Conservation (phyloP, 2,113 vertebrate genomes). For the Alaudala cheleensis region DNA sequence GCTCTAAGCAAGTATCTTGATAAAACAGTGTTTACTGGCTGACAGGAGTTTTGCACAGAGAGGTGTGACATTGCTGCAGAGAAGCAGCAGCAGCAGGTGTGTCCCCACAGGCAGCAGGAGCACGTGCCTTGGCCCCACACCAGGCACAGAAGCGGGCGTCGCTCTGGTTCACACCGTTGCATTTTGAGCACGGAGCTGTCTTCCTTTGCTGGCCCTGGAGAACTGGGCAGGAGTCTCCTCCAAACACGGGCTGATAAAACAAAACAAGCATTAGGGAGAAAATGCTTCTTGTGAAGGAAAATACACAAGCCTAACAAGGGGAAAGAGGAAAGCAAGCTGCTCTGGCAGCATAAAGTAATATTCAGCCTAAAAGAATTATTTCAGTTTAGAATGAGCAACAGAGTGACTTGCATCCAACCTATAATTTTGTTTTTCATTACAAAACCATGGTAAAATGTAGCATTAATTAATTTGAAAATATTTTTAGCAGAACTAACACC, state of each 20-base stretch:
- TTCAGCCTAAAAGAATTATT: not conserved
- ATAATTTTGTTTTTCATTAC: not conserved
- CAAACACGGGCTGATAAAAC: slow-evolving; percentile 41
- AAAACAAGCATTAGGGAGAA: not conserved
- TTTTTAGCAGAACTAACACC: not conserved
- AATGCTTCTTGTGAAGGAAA: not conserved
- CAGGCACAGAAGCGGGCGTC: slow-evolving; percentile 84
- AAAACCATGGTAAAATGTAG: not conserved
- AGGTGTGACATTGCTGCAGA: not conserved
- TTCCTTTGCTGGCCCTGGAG: slow-evolving; percentile 31
- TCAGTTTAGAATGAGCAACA: not conserved
- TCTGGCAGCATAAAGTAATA: not conserved
- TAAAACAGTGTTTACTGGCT: not conserved
- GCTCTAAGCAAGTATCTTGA: not conserved
- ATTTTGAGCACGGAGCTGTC: slow-evolving; percentile 78
- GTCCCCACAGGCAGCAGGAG: not conserved
- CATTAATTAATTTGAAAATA: not conserved
- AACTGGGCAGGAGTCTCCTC: slow-evolving; percentile 31
- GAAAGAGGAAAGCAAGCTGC: not conserved
- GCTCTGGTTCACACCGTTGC: slow-evolving; percentile 66
- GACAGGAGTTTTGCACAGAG: not conserved
- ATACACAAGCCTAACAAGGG: not conserved
- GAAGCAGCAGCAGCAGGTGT: not conserved
- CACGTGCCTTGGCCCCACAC: slow-evolving; percentile 82
- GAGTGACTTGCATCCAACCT: not conserved